Evolutionary conservation across 2,888 invertebrate species (phyloP).

Genomic region (Eueremaeus valkanovi): DNA sequence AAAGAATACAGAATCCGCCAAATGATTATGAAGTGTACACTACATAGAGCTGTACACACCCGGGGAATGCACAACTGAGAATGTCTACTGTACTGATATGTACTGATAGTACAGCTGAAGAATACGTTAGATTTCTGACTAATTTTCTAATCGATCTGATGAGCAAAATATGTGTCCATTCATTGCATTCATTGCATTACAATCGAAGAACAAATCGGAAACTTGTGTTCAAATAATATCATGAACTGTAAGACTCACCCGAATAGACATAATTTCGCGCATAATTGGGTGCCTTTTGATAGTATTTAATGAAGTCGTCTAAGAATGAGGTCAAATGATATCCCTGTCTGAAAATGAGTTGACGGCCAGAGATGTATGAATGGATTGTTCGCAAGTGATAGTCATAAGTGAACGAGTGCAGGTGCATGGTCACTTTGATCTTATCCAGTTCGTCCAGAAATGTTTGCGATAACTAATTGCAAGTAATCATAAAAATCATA

Average conservation of each 20-base stretch:
- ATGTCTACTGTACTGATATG: too few relatives aligned
- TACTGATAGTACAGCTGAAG: too few relatives aligned
- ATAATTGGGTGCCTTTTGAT: conserved; percentile 70
- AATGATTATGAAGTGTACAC: too few relatives aligned
- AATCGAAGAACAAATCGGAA: conserved; percentile 49
- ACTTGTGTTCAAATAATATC: background rate
- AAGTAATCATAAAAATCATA: background rate
- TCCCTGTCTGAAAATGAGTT: conserved; percentile 58
- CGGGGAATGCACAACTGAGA: too few relatives aligned
- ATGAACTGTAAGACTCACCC: conserved; percentile 38
- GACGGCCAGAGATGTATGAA: conserved; percentile 61
- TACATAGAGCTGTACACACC: too few relatives aligned
- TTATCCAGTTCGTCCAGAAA: conserved; percentile 66
- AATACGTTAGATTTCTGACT: too few relatives aligned
- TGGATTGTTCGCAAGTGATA: conserved; percentile 67
- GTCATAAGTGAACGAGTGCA: conserved; percentile 73
- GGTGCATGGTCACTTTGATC: conserved; percentile 66
- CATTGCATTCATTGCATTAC: too few relatives aligned
- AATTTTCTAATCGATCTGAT: too few relatives aligned
- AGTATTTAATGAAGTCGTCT: conserved; percentile 71
- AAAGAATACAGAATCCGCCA: too few relatives aligned
- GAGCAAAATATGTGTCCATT: too few relatives aligned
- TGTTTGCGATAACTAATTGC: conserved; percentile 50
- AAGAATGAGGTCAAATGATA: conserved; percentile 70
- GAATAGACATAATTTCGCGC: conserved; percentile 68